A percentile compares a stretch with the other conserved stretches of the same genome.
These are phyloP conservation scores for Cryptus viduatorius DNA, from an alignment of 2,888 invertebrate species.

Conservation along the genomic window DNA sequence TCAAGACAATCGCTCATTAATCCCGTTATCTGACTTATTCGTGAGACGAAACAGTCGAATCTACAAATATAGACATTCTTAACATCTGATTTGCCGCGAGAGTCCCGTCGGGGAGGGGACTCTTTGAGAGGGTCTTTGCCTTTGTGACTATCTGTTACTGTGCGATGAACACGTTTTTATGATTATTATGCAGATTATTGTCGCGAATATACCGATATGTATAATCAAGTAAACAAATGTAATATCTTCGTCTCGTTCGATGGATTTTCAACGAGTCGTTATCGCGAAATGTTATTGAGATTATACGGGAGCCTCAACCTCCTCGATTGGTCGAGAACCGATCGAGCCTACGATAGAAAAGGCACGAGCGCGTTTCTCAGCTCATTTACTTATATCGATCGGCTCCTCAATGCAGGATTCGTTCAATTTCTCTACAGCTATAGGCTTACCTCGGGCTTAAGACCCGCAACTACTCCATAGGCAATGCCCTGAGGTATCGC, in stretches of 20 bases:
- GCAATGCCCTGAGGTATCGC: slow-evolving; percentile 80
- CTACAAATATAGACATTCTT: no score
- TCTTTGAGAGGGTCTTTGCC: no score
- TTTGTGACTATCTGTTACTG: no score
- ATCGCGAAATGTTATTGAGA: no score
- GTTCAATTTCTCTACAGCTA: slow-evolving; percentile 3
- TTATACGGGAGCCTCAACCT: neutral
- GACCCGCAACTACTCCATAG: slow-evolving; percentile 76
- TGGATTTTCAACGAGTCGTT: neutral
- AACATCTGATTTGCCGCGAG: no score
- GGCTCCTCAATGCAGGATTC: neutral
- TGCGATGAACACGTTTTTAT: no score
- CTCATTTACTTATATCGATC: slow-evolving; percentile 32
- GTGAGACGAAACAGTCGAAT: no score
- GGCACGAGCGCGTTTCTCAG: neutral
- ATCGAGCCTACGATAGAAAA: neutral
- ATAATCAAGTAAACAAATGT: neutral
- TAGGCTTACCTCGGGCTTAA: slow-evolving; percentile 77
- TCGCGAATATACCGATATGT: no score
- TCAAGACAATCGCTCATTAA: no score
- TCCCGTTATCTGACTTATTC: no score
- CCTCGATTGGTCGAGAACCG: slow-evolving; percentile 8
- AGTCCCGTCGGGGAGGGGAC: no score
- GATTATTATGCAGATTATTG: no score
- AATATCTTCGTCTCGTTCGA: neutral